Percentiles rank a stretch among this genome's conserved stretches.
phyloP scores from a whole-genome alignment of 1,140 invertebrate genomes.

The Antheraea pernyi region DNA sequence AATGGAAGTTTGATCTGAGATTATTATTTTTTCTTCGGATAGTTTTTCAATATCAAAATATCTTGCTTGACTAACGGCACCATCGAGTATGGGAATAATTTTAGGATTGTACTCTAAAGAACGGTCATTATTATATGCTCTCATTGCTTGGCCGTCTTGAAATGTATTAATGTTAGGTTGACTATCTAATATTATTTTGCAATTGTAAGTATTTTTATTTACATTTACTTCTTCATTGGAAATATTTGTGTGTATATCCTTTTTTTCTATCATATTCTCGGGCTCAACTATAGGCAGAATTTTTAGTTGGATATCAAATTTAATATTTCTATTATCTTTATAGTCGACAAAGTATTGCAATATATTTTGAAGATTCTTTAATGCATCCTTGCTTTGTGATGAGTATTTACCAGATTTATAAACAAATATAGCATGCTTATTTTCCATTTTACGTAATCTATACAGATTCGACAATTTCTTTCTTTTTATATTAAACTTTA shows the following conservation, averaged over 20 bases:
- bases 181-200: neutral
- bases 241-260: slow-evolving; percentile 16
- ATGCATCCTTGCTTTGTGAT: slow-evolving; percentile 20
- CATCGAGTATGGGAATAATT: slow-evolving; percentile 54
- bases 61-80: slow-evolving; percentile 43
- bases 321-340: slow-evolving; percentile 38
- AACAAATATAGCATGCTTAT: slow-evolving; percentile 34
- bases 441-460: slow-evolving; percentile 24
- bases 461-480: neutral
- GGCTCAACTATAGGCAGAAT: slow-evolving; percentile 26
- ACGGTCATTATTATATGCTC: slow-evolving; percentile 7
- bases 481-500: neutral
- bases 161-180: neutral
- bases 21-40: slow-evolving; percentile 22
- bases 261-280: slow-evolving; percentile 8
- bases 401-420: slow-evolving; percentile 23
- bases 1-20: slow-evolving; percentile 15
- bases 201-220: neutral
- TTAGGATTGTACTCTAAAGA: slow-evolving; percentile 23
- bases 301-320: slow-evolving; percentile 50
- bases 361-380: slow-evolving; percentile 44
- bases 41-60: slow-evolving; percentile 30
- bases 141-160: neutral
- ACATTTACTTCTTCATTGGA: slow-evolving; percentile 10
- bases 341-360: slow-evolving; percentile 44